Evolutionary conservation across 2,888 invertebrate genomes (phyloP), one percentile per base, ranked within the genome.

Genomic region (Antheraea assamensis): DNA sequence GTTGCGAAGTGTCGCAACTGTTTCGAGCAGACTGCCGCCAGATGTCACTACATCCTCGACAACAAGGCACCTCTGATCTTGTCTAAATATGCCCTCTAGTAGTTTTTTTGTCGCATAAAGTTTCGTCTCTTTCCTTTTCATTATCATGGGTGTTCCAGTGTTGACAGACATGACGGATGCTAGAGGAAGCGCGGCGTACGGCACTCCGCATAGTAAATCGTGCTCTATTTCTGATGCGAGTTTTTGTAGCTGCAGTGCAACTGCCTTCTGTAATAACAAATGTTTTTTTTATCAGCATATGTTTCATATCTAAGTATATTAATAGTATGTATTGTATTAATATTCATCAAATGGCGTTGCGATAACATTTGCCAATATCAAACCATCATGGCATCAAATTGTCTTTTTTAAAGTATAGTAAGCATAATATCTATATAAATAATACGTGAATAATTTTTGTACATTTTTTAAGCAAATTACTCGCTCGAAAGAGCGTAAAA

Each of bases 11-110:
- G 96, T 97, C 73, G 95, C 92, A 35, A 97, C 97, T 0, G 99
- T 99, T 92, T 99, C 99, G 75, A 98, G 87, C 73, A 99, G 96
- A 86, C 99, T 99, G 73, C 97, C 97, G 31, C 99, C 99, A 85
- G 98, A 98, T 71, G 98, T 97, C 77, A 98, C 96, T 71, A 99
- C 98, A 91, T 99, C 99, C 89, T 99, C 99, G 3, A 99, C 96
- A 66, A 99, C 97, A 0, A 99, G 91, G 84, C 98, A 98, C 2
- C 90, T 96, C 82, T 98, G 97, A 73, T 90, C 87, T 71, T 82
- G 80, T 72, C 86, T 79, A 77, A 95, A 99, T 70, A 96, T 95
- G 17, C 99, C 99, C 94, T 99, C 99, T 27, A 99, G 96, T 73
- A 99, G 92, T 89, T 98, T 98, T 90, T 98, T 99, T 0, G 99